Conservation (phyloP, 2,113 vertebrate species). For the Strix uralensis region DNA sequence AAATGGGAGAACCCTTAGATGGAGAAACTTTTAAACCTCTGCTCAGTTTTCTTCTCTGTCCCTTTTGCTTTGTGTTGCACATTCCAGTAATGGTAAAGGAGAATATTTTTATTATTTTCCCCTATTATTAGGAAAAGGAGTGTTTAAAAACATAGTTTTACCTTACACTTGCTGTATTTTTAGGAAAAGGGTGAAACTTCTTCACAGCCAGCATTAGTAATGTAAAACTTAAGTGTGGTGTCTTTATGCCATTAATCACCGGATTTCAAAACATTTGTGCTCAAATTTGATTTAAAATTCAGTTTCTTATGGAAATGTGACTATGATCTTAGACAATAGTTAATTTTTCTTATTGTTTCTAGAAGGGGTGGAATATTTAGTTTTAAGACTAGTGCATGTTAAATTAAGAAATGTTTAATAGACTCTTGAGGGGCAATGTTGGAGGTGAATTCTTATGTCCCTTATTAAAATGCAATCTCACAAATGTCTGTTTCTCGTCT, state of each 20-base stretch:
- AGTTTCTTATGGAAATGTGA: not conserved
- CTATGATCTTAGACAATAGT: not conserved
- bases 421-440: accelerated
- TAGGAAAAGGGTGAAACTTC: not conserved
- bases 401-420: not conserved
- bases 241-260: not conserved
- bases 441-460: not conserved
- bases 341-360: not conserved
- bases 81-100: not conserved
- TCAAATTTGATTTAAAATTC: not conserved
- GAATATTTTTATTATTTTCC: not conserved
- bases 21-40: not conserved
- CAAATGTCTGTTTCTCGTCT: not conserved
- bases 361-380: not conserved
- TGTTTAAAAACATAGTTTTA: not conserved
- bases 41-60: not conserved
- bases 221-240: not conserved
- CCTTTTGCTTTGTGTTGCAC: not conserved
- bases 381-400: not conserved
- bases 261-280: not conserved
- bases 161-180: not conserved
- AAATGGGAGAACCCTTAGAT: not conserved
- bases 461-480: not conserved
- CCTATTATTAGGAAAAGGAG: not conserved
- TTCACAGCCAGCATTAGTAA: not conserved